Percentiles rank a stretch among this genome's conserved stretches.
Conservation (phyloP, 2,113 vertebrate species). For the Paratilapia polleni region DNA sequence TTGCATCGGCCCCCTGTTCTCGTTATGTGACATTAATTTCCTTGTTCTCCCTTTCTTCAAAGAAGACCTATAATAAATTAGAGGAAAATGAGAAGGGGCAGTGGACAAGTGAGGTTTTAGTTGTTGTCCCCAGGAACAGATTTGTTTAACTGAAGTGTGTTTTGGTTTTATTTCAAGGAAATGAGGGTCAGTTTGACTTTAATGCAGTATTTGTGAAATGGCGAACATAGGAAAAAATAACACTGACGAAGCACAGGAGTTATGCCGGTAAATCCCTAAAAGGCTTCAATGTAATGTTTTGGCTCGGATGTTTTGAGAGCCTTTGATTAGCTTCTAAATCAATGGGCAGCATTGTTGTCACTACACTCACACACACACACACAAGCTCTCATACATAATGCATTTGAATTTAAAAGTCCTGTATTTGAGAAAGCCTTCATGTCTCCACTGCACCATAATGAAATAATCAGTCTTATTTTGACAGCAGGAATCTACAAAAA, state of each 20-base stretch:
- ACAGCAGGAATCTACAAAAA: slow-evolving; percentile 62
- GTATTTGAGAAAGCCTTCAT: slow-evolving; percentile 64
- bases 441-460: slow-evolving; percentile 69
- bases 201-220: slow-evolving; percentile 53
- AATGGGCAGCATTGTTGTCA: slow-evolving; percentile 71
- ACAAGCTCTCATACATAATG: slow-evolving; percentile 78
- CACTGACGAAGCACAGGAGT: slow-evolving; percentile 32
- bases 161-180: slow-evolving; percentile 50
- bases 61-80: slow-evolving; percentile 42
- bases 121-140: slow-evolving; percentile 12
- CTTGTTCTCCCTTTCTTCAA: slow-evolving; percentile 72
- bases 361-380: slow-evolving; percentile 60
- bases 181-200: slow-evolving; percentile 36
- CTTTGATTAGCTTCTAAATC: slow-evolving; percentile 79
- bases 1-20: slow-evolving; percentile 54
- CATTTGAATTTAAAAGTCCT: slow-evolving; percentile 71
- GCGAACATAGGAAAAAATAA: slow-evolving; percentile 38
- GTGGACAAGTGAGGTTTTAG: slow-evolving; percentile 13
- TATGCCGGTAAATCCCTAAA: slow-evolving; percentile 45
- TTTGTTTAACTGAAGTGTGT: slow-evolving; percentile 35
- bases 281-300: slow-evolving; percentile 60
- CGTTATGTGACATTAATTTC: slow-evolving; percentile 64
- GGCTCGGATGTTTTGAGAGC: slow-evolving; percentile 59
- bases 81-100: background rate
- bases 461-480: slow-evolving; percentile 82